Evolutionary conservation across 2,888 invertebrate species (phyloP).

Genomic region (Megastigmus dorsalis): DNA sequence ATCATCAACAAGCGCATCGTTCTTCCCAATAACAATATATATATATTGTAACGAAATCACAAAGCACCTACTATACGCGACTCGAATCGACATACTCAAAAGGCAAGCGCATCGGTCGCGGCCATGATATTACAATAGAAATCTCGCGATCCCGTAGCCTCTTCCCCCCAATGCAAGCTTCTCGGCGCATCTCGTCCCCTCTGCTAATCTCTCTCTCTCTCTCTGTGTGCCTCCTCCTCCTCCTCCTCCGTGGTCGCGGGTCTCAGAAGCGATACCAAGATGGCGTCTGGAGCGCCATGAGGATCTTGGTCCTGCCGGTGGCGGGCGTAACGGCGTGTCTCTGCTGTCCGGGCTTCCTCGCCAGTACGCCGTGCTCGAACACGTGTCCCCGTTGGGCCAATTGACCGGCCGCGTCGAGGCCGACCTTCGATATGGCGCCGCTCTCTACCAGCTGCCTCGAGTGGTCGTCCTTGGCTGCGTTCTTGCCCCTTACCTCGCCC

Average conservation of each 20-base stretch:
- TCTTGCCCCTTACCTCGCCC: conserved; percentile 67
- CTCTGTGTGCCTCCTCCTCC: background rate
- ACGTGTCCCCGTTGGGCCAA: conserved; percentile 71
- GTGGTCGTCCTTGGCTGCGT: conserved; percentile 69
- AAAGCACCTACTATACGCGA: too few relatives aligned
- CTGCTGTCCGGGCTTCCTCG: conserved; percentile 65
- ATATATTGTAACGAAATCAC: too few relatives aligned
- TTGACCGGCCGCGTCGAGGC: conserved; percentile 70
- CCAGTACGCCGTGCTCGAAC: conserved; percentile 69
- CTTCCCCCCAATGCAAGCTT: background rate
- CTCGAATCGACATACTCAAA: too few relatives aligned
- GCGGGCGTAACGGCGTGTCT: conserved; percentile 67
- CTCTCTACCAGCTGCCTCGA: conserved; percentile 69
- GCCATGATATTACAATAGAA: too few relatives aligned
- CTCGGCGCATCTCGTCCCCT: background rate
- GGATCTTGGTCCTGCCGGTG: conserved; percentile 69
- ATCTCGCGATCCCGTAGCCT: too few relatives aligned
- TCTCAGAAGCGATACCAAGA: conserved; percentile 71
- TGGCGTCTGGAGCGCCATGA: conserved; percentile 71
- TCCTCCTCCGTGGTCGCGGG: too few relatives aligned
- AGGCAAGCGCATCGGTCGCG: too few relatives aligned
- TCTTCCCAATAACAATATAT: too few relatives aligned
- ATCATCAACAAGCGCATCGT: too few relatives aligned
- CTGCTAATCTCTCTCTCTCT: background rate
- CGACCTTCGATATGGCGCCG: conserved; percentile 69